Base-by-base conservation (phyloP, 1,140 invertebrate species). In the roundworm (Caenorhabditis elegans) region DNA sequence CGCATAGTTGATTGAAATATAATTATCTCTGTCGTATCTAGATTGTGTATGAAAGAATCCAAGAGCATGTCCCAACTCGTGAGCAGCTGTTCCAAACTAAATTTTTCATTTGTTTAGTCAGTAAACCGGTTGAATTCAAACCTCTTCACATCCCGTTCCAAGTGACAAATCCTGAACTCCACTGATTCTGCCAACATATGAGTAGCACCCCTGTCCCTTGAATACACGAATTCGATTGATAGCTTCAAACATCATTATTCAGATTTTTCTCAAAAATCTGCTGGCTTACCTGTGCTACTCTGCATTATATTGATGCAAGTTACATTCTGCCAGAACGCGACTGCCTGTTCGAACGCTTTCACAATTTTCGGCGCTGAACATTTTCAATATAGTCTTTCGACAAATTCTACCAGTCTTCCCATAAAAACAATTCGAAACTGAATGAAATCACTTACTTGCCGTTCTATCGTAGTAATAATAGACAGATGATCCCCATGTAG, bases 31-130 rank as follows among this genome's bases (percentile, higher is more conserved):
- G 34, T 84, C 83, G 31, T 75, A 78, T 36, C 83, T 65, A 1
- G 80, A 83, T 47, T 84, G 82, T 15, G 46, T 36, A 46, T 84
- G 83, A 43, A 83, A 82, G 65, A 84, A 83, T 76, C 83, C 83
- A 4, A 84, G 55, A 3, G 83, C 83, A 48, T 84, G 83, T 0
- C 77, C 81, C 4, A 84, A 15, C 70, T 84, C 83, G 34, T 84
- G 83, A 55, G 82, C 76, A 48, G 78, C 82, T 34, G 83, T 84
- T 31, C 80, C 83, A 5, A 84, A 51, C 83, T 84, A 43, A 39
- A 83, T 26, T 11, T n/a, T 15, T 39, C 24, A 60, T 39, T 34
- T 39, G n/a, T 28, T 26, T 77, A 8, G n/a, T n/a, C n/a, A n/a
- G n/a, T n/a, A n/a, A n/a, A n/a, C n/a, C n/a, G n/a, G n/a, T 26